Conservation (phyloP, 2,113 vertebrate species). For the Pseudolaguvia tuberculata region DNA sequence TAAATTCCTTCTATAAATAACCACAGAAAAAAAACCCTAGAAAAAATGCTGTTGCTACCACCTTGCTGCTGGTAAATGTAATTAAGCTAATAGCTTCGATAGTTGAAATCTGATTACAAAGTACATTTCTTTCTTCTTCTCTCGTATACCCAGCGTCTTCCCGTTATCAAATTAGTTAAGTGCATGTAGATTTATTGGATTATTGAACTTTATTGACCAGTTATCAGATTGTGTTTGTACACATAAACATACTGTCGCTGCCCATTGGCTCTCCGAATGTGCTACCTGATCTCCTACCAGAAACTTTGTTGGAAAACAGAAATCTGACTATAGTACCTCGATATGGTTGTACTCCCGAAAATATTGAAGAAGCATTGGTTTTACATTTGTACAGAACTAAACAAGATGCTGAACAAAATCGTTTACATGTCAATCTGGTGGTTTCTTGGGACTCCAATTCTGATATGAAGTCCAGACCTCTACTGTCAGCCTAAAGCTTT, state of each 20-base stretch:
- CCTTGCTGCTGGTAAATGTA: slow-evolving; percentile 12
- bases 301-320: no score
- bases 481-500: no score
- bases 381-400: no score
- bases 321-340: no score
- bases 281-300: background rate
- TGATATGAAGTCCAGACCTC: no score
- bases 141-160: background rate
- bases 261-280: background rate
- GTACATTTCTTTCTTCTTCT: background rate
- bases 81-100: slow-evolving; percentile 17
- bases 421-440: no score
- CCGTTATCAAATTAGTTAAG: slow-evolving; percentile 22
- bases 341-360: no score
- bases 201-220: slow-evolving; percentile 20
- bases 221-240: slow-evolving; percentile 19
- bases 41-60: background rate
- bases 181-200: slow-evolving; percentile 12
- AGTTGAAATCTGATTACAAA: slow-evolving; percentile 9
- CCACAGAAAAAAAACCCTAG: no score
- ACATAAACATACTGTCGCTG: background rate
- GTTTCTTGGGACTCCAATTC: no score
- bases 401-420: no score
- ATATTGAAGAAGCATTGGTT: no score
- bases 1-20: background rate